Evolutionary conservation across 2,113 vertebrate genomes (phyloP), one percentile per base, ranked within the genome.

Genomic region (Prietella phreatophila): DNA sequence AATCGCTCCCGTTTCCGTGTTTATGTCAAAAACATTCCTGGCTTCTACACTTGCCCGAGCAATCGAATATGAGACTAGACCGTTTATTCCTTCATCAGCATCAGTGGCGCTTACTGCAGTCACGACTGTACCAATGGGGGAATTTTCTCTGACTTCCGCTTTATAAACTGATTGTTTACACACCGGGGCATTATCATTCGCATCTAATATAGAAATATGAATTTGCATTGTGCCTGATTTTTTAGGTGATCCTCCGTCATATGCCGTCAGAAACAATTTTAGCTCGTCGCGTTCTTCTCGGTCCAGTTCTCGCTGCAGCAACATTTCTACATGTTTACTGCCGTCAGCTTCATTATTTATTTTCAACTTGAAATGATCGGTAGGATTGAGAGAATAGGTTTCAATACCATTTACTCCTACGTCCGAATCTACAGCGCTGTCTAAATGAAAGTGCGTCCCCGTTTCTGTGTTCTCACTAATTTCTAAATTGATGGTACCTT

Each of bases 131-230:
- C 93, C 94, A 5, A 79, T 60, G 0, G 86, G 89, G 0, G 92
- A 50, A 19, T 94, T 94, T 88, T 96, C 95, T 0, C 27, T 65
- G 0, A 95, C 25, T n/a, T 67, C 92, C 0, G 88, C 69, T 22
- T 91, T 92, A 63, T 96, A 96, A 17, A 91, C 69, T 0, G 93
- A 83, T 60, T 93, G 92, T 61, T 89, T 91, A 89, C 95, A 96
- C 0, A 91, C 81, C 11, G 95, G 95, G 0, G 90, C 89, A 65
- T 96, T 95, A 83, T 96, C 95, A 86, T 95, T 96, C 0, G 30
- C 91, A 82, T 96, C 95, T 84, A 95, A 69, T 17, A 96, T 91
- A 82, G 89, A 22, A 0, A 96, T 75, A 0, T n/a, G 82, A 5
- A 96, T 93, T 87, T 91, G 82, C 0, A 93, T 47, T 0, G 92